Evolutionary conservation across 2,113 vertebrate genomes (phyloP).

Genomic region (Saguinus midas): DNA sequence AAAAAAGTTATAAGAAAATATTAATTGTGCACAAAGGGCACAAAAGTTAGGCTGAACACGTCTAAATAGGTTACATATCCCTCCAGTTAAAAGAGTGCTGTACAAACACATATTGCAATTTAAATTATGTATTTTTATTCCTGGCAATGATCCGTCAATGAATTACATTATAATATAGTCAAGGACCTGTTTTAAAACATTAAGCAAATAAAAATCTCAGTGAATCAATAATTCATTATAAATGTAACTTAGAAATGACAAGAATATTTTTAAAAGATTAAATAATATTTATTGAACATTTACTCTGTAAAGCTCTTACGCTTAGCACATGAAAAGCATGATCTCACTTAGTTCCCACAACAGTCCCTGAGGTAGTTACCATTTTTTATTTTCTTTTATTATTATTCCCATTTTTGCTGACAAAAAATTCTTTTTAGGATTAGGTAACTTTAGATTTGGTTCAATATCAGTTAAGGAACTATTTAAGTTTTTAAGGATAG

Average conservation of each 20-base stretch:
- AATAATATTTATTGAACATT: background rate
- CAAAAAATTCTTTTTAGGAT: background rate
- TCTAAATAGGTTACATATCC: background rate
- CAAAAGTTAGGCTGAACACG: background rate
- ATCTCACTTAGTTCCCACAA: background rate
- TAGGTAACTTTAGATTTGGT: background rate
- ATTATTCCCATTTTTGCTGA: constrained; percentile 15
- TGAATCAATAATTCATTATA: constrained; percentile 21
- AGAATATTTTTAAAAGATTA: background rate
- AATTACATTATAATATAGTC: background rate
- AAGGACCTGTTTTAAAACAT: background rate
- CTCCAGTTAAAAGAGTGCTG: background rate
- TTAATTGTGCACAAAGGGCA: background rate
- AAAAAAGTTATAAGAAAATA: background rate
- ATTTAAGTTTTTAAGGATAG: background rate
- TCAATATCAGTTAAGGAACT: background rate
- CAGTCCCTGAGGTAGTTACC: background rate
- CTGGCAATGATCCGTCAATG: background rate
- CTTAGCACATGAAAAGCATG: background rate
- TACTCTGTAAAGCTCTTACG: background rate
- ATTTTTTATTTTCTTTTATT: background rate
- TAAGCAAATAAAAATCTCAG: background rate
- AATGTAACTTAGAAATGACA: background rate
- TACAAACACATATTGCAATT: background rate
- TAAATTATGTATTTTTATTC: background rate